These are phyloP conservation scores for Porites divaricata DNA, from an alignment of 92 coral and sea anemone species.

Conservation along the genomic window DNA sequence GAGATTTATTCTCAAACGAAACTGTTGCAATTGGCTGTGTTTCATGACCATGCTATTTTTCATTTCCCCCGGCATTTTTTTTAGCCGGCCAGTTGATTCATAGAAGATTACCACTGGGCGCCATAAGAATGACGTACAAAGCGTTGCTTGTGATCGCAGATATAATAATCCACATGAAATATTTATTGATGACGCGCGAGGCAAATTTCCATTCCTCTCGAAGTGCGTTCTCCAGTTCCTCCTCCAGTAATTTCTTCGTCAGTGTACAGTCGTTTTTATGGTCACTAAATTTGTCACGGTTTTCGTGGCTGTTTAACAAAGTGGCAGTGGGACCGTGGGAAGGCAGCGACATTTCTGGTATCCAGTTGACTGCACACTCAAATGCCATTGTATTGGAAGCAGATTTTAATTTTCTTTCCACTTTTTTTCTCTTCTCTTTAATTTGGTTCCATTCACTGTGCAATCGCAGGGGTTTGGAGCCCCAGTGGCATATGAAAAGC, in stretches of 20 bases:
- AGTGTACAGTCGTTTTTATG: constrained; percentile 39
- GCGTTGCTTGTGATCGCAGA: constrained; percentile 64
- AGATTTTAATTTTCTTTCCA: constrained; percentile 42
- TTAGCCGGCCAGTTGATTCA: background rate
- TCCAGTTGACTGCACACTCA: constrained; percentile 49
- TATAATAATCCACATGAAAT: constrained; percentile 76
- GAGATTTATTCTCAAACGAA: too few species aligned
- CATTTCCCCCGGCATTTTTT: too few species aligned
- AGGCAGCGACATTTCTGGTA: constrained; percentile 40
- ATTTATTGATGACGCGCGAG: constrained; percentile 74
- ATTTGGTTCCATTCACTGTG: constrained; percentile 68
- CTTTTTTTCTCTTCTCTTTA: constrained; percentile 59
- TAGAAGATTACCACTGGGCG: constrained; percentile 69
- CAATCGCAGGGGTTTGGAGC: constrained; percentile 67
- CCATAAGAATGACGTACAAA: constrained; percentile 68
- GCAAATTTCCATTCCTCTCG: constrained; percentile 91
- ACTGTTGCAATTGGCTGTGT: too few species aligned
- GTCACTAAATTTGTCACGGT: constrained; percentile 17
- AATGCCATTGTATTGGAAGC: constrained; percentile 14
- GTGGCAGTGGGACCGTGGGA: constrained; percentile 6
- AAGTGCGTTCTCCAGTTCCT: constrained; percentile 58
- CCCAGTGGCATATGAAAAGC: constrained; percentile 70
- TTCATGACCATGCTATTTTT: too few species aligned
- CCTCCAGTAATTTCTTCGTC: constrained; percentile 50
- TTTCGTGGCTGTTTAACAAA: background rate